These are phyloP conservation scores for Danio aesculapii DNA, from an alignment of 2,797 vertebrate genomes.

Conservation along the genomic window DNA sequence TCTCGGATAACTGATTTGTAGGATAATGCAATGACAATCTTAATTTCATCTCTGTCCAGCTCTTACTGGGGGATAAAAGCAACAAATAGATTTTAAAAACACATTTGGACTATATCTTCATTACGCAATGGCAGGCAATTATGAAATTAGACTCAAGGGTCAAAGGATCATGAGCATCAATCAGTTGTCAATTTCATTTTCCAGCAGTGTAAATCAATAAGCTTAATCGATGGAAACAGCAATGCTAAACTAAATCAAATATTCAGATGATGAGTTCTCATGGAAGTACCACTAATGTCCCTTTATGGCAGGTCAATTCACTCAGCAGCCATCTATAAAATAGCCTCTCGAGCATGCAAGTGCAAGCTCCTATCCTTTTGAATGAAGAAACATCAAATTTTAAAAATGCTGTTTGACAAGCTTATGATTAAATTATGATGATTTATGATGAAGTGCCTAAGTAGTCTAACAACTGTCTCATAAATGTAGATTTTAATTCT, in stretches of 20 bases:
- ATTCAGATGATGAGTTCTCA: not conserved
- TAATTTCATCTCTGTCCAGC: not conserved
- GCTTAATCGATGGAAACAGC: not conserved
- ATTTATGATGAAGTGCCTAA: no score
- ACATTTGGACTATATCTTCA: slow-evolving; percentile 2
- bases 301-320: no score
- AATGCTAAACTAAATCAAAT: not conserved
- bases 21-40: slow-evolving; percentile 17
- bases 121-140: slow-evolving; percentile 21
- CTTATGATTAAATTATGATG: no score
- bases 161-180: slow-evolving; percentile 29
- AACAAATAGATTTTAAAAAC: slow-evolving; percentile 17
- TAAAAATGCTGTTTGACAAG: no score
- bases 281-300: not conserved
- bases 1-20: slow-evolving; percentile 16
- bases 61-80: not conserved
- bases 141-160: slow-evolving; percentile 32
- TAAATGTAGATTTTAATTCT: no score
- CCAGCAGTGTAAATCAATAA: slow-evolving; percentile 30
- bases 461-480: no score
- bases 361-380: no score
- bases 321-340: no score
- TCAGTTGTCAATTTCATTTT: slow-evolving; percentile 39
- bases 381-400: no score
- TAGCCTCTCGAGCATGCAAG: no score